Evolutionary conservation across 2,888 invertebrate genomes (phyloP), one percentile per base, ranked within the genome.

Genomic region (Sycophila texana): DNA sequence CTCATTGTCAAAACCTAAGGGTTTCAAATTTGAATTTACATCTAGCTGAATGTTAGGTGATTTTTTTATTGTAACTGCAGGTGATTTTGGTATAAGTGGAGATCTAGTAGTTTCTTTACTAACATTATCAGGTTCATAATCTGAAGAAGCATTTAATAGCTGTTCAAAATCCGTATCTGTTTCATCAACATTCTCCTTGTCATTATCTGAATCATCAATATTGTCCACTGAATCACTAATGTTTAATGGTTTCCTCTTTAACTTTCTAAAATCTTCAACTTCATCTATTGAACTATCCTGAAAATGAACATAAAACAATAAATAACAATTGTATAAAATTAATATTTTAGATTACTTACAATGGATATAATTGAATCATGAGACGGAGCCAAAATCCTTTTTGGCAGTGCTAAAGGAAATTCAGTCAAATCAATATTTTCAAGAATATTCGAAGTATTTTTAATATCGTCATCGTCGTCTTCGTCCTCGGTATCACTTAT

Each of bases 1-100:
- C 30, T 86, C 78, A 20, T 84, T 77, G 70, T 88, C 87, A 4
- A 90, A 83, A 7, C 87, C 88, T 75, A 90, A 82, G 18, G 89
- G 85, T 77, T 85, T 87, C 13, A 89, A 83, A 81, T 66, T 53
- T 65, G 30, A 53, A n/a, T 30, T 58, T 57, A 18, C 4, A 67
- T 76, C 61, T 10, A 39, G 10, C 39, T 22, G 75, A 26, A 57
- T 66, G 10, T 4, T 10, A 39, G 39, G 7, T 57, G 7, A n/a
- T 0, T 60, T 60, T 68, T 20, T 16, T 49, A 10, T 1, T 47
- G 26, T 3, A 26, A 26, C 26, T 26, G 26, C 3, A 26, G 26
- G 1, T 26, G 26, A 26, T 26, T 26, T 26, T 26, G 18, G 22
- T 13, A 26, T 3, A 60, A 20, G 39, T 20, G 12, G 51, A 51